phyloP scores from a whole-genome alignment of 2,113 vertebrate species.

The Dasypus novemcinctus region DNA sequence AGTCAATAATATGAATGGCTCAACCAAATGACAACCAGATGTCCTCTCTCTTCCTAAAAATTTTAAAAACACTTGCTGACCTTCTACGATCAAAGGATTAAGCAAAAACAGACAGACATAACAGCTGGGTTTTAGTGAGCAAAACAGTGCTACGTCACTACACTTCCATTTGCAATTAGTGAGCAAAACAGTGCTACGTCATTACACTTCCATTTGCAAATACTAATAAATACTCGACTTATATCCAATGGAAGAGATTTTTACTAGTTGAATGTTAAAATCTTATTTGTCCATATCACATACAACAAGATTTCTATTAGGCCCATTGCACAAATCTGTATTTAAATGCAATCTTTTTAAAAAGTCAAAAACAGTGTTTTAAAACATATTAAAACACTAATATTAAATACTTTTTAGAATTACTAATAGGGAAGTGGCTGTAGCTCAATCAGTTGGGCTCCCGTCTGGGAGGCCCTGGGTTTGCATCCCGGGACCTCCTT shows the following conservation, averaged over 20 bases:
- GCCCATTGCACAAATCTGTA: neutral
- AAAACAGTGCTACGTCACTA: neutral
- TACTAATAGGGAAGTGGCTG: no score
- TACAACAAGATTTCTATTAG: neutral
- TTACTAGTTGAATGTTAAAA: neutral
- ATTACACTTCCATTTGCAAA: neutral
- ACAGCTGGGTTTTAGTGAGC: neutral
- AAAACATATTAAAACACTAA: neutral
- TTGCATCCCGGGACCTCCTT: no score
- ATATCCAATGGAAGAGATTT: neutral
- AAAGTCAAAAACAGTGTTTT: constrained; percentile 17
- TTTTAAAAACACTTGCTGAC: neutral
- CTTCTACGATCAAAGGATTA: neutral
- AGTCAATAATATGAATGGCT: neutral
- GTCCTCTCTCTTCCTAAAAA: neutral
- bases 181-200: neutral
- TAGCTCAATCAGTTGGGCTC: no score
- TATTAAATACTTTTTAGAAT: neutral
- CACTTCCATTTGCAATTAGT: no score
- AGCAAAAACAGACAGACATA: constrained; percentile 13
- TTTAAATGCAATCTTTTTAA: constrained; percentile 3
- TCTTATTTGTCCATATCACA: neutral
- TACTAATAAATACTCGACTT: constrained; percentile 21
- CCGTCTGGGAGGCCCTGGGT: no score
- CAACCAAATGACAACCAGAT: constrained; percentile 11